phyloP scores from a whole-genome alignment of 2,113 vertebrate genomes.

The Acinonyx jubatus region DNA sequence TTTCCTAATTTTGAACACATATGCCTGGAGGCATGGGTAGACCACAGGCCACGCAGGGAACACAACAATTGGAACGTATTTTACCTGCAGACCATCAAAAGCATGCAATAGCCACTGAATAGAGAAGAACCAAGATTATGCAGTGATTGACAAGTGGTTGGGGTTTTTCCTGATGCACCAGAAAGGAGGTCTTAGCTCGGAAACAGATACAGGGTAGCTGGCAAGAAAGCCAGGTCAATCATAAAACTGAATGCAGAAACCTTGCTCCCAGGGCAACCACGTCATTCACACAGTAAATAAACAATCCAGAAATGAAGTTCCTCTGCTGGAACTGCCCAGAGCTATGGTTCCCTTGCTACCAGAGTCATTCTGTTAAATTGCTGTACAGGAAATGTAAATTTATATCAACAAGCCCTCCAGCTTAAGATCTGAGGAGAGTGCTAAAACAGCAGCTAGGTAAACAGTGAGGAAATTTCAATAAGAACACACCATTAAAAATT shows the following conservation, averaged over 20 bases:
- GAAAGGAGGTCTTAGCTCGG: background rate
- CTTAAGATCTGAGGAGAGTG: background rate
- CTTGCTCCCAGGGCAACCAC: conserved; percentile 15
- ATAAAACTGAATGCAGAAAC: conserved; percentile 37
- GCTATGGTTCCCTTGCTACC: conserved; percentile 42
- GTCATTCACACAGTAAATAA: conserved; percentile 42
- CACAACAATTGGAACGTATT: background rate
- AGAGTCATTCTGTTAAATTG: conserved; percentile 44
- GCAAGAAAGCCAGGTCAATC: conserved; percentile 15
- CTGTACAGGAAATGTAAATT: conserved; percentile 54
- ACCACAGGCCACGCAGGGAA: background rate
- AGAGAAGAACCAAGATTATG: background rate
- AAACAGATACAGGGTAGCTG: background rate
- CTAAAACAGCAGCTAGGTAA: conserved; percentile 4
- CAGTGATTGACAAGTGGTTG: background rate
- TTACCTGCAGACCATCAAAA: background rate
- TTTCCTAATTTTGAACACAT: background rate
- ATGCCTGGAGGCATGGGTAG: background rate
- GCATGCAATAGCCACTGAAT: background rate
- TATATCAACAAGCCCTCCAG: conserved; percentile 14
- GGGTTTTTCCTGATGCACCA: background rate
- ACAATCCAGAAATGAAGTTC: conserved; percentile 57
- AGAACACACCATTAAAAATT: background rate
- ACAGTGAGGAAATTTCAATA: conserved; percentile 2
- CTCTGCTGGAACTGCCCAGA: conserved; percentile 46